A percentile compares a stretch with the other conserved stretches of the same genome.
Conservation (phyloP, 2,797 vertebrate genomes). For the Takifugu ocellatus region DNA sequence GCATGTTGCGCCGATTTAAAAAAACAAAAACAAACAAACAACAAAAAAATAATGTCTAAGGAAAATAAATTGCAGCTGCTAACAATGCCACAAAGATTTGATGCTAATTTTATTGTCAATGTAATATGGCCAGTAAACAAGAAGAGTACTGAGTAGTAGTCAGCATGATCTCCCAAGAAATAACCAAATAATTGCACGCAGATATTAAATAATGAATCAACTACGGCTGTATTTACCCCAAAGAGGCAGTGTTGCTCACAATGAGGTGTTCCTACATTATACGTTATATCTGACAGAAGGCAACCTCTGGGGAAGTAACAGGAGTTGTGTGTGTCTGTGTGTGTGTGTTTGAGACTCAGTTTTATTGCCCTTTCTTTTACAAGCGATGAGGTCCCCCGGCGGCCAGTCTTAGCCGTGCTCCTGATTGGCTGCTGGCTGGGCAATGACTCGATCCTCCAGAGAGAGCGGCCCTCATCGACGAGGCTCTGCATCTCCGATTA, state of each 20-base stretch:
- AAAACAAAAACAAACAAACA: too few relatives aligned
- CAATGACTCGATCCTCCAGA: conserved; percentile 64
- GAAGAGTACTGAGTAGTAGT: background rate
- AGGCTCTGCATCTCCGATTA: conserved; percentile 54
- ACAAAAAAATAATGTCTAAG: too few relatives aligned
- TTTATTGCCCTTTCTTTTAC: conserved; percentile 44
- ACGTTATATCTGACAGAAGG: conserved; percentile 24
- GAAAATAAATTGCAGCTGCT: too few relatives aligned
- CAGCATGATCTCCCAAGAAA: background rate
- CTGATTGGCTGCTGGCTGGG: conserved; percentile 56
- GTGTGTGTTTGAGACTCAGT: conserved; percentile 11
- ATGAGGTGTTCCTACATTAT: conserved; percentile 34
- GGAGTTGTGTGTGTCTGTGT: conserved; percentile 11
- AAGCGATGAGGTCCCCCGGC: conserved; percentile 52
- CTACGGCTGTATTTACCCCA: background rate
- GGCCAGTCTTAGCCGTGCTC: conserved; percentile 43
- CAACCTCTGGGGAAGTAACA: conserved; percentile 27
- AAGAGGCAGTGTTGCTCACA: background rate
- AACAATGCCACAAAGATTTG: background rate
- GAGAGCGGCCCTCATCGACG: conserved; percentile 54
- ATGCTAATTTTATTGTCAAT: background rate
- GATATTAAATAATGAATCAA: background rate
- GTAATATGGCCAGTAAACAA: conserved; percentile 1
- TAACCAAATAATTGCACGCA: background rate
- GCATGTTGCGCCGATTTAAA: background rate